Evolutionary conservation across 1,140 invertebrate species (phyloP), one percentile per base, ranked within the genome.

Genomic region (Drosophila lacteicornis): DNA sequence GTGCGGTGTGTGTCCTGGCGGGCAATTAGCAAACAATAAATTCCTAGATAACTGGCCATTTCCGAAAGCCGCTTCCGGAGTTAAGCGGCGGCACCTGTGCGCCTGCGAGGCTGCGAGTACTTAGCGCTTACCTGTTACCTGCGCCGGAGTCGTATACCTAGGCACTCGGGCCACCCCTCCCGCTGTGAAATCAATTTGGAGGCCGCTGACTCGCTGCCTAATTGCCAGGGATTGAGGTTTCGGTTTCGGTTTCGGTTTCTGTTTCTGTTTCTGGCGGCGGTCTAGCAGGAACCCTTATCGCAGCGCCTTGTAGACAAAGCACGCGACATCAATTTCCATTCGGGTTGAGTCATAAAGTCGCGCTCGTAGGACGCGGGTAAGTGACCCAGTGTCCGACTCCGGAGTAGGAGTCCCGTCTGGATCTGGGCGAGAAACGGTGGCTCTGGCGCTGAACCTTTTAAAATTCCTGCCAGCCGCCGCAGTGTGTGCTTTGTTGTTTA

Each of bases 121-220:
- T 75, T 78, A 75, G 69, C 62, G 46, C 65, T 65, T 53, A 38
- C 47, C 62, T 67, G 67, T 57, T 73, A 59, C 38, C 68, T 78
- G 66, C 57, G 56, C 36, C 55, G 27, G 19, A 57, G 36, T 38
- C 36, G 12, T 38, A 42, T 33, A 40, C 12, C 36, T 22, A 60
- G 12, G 17, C 42, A n/a, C 25, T 30, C 17, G 19, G 19, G 19
- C 19, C 19, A 22, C 36, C 38, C 33, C 59, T 75, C 86, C 82
- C 73, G 82, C 91, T 91, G 91, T 68, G 86, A 92, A 92, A 92
- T 92, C 91, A 92, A 92, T 92, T 87, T 85, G 76, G 67, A 63
- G 47, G 76, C 76, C 61, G 55, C 22, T 83, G 80, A 78, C 84
- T 88, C 73, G 76, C n/a, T 67, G 79, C 71, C 83, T 88, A 90